Base-by-base conservation (phyloP, 2,888 invertebrate species). In the Drosophila picticornis region DNA sequence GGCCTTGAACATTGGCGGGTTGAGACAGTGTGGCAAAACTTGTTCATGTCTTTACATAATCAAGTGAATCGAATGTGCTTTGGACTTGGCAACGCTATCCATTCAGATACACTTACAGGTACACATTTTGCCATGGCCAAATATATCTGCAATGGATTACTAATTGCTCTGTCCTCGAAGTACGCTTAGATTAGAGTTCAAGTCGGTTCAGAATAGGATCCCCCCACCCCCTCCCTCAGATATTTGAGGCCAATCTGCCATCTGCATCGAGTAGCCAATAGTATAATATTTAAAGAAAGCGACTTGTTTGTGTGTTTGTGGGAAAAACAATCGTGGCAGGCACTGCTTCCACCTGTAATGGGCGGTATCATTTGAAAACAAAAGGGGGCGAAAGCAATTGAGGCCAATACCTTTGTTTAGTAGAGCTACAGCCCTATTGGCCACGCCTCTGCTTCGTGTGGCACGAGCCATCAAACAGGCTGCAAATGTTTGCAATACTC, bases 281-380 rank as follows among this genome's bases (percentile, higher is more conserved):
- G 29, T 36, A 32, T 51, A 71, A 77, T 78, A 75, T 78, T 78
- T 75, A 43, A 77, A 75, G 77, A 78, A 78, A 78, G 77, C 53
- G 77, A 60, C 16, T 52, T 69, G 51, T 48, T 61, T 43, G 46
- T 36, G 25, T 55, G 19, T 36, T 55, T 36, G 38, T 11, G 7
- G 29, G 32, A 34, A 36, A 69, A 61, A 67, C 51, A 71, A 58
- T 51, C 38, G 65, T 61, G 61, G 69, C 69, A 68, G 51, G 48
- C 56, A 53, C 36, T 53, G 59, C 51, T 50, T 32, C 40, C 56
- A 48, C 22, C 19, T 50, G 29, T 13, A 55, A 63, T 27, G 29
- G 60, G 68, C 56, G 48, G 46, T 6, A 19, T n/a, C n/a, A 36
- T 7, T 40, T 9, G 9, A 27, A 56, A 19, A 19, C 9, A 11